Evolutionary conservation across 1,140 invertebrate genomes (phyloP), one percentile per base, ranked within the genome.

Genomic region (Planococcus citri): DNA sequence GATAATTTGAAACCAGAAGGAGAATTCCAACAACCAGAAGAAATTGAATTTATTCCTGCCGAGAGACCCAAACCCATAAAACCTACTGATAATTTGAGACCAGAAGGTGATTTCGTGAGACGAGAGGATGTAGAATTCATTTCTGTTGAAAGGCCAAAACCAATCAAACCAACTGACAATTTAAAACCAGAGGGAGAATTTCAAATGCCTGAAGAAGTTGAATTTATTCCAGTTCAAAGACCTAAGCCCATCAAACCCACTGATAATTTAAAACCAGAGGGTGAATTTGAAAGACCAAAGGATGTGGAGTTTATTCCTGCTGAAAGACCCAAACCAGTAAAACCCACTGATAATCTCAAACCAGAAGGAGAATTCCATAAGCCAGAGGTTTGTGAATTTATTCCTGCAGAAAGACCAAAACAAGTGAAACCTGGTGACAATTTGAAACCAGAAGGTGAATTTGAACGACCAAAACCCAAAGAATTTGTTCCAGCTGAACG

Each of bases 381-480:
- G 71, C 76, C 76, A n/a, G 57, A 33, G 29, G 68, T 25, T 38
- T 71, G 76, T 67, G 71, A 73, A 70, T 81, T 79, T 77, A 68
- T 71, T 67, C 82, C 82, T 10, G 81, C 79, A 1, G 84, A 86
- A 60, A 74, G 82, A 22, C 76, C 79, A 9, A 74, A 77, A 12
- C 76, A 77, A 1, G 79, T 80, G 21, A 82, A 78, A 76, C 84
- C 83, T 24, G 73, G 80, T 57, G 85, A 88, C 77, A 87, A 88
- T 75, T 76, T 86, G 14, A 80, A 77, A 73, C 80, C 82, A 71
- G 84, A 85, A 77, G 86, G 86, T n/a, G 79, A 84, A 9, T 85
- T 87, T 73, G 79, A 83, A 69, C 70, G 72, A 6, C 73, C 73
- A 20, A 76, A 78, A n/a, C 76, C 75, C 68, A 68, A 51, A 20